Evolutionary conservation across 2,888 invertebrate species (phyloP).

Genomic region (Merodon equestris): DNA sequence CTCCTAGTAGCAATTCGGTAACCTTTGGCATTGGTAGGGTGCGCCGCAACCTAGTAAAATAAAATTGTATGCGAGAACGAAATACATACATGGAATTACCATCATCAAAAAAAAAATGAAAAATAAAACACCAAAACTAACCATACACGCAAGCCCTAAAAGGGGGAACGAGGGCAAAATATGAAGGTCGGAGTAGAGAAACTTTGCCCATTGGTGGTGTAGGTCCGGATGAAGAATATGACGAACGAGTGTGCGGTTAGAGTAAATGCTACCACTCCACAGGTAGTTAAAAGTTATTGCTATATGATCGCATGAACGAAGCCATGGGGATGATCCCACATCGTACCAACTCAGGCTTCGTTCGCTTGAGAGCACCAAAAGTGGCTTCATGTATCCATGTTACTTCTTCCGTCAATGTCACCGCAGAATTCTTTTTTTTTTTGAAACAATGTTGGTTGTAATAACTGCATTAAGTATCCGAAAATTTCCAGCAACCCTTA

Average conservation of each 20-base stretch:
- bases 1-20: too few relatives aligned
- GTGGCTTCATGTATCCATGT: too few relatives aligned
- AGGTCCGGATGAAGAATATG: not conserved
- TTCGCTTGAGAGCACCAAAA: too few relatives aligned
- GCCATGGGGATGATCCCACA: not conserved
- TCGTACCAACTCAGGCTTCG: not conserved
- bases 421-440: conserved; percentile 13
- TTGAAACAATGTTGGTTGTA: conserved; percentile 19
- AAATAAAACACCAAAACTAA: conserved; percentile 3
- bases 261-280: conserved; percentile 23
- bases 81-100: conserved; percentile 9
- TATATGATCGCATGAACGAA: conserved; percentile 25
- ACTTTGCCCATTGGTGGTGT: conserved; percentile 6
- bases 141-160: too few relatives aligned
- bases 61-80: conserved; percentile 17
- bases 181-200: too few relatives aligned
- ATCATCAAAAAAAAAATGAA: conserved; percentile 19
- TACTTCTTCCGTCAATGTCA: not conserved
- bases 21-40: too few relatives aligned
- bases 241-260: not conserved
- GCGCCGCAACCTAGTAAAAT: conserved; percentile 4
- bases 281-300: conserved; percentile 49
- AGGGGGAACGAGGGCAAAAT: too few relatives aligned
- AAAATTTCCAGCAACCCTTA: conserved; percentile 11
- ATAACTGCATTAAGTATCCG: conserved; percentile 27